Evolutionary conservation across 2,888 invertebrate genomes (phyloP), one percentile per base, ranked within the genome.

Genomic region (Hyposoter didymator): DNA sequence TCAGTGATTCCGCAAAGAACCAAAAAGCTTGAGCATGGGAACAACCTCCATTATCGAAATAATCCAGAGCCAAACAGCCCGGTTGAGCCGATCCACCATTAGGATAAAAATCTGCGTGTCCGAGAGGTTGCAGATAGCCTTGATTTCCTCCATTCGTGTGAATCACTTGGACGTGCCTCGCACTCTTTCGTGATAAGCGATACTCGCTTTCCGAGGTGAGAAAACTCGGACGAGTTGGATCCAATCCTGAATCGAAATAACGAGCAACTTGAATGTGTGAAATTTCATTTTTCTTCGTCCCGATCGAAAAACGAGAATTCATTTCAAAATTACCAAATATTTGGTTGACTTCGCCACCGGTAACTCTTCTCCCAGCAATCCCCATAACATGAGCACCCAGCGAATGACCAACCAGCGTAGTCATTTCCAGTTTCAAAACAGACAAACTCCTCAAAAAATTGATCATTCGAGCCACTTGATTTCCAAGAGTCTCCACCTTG

Each of bases 321-420:
- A 19, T 55, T n/a, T 1, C 2, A 2, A 22, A 66, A 66, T 69
- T 69, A 69, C 69, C 69, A 5, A 69, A 69, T 28, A 69, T 28
- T 69, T 69, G 69, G 17, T 45, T 45, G 69, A 69, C 17, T 8
- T 1, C 7, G 22, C 69, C 45, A 7, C 19, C 47, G 4, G 14
- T 39, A 0, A 39, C 17, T 28, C 39, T 47, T 17, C 6, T 22
- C 8, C 32, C 49, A 8, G 49, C 52, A 12, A 52, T 28, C 28
- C 69, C 69, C 47, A 69, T 69, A 0, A 73, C 14, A 39, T 73
- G 73, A 22, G 55, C 73, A 2, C 73, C 73, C 59, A 73, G 43
- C 19, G 73, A 73, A 43, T 73, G 55, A 17, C 73, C 73, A 39
- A 73, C 73, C 59, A 73, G 73, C 55, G 73, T 73, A 8, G 73